Evolutionary conservation across 2,797 vertebrate species (phyloP), one percentile per base, ranked within the genome.

Genomic region (Botia almorhae): DNA sequence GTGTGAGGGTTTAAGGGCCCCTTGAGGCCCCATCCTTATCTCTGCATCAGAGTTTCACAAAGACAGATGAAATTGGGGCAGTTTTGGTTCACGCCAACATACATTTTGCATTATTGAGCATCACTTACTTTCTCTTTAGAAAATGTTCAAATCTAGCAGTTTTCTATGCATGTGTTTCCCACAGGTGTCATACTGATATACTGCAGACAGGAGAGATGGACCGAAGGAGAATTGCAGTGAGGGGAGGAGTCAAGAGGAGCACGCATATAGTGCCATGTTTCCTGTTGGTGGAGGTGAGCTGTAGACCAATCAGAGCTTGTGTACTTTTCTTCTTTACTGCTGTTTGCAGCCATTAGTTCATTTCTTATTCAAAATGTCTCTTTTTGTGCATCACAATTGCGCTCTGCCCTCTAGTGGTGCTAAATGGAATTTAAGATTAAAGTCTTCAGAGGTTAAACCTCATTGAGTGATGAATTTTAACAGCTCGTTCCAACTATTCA

Each of bases 211-310:
- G 63, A 74, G 81, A 23, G n/a, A 80, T 85, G 82, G 82, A 87
- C 29, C 73, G 83, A 69, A 60, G 65, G 79, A 91, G 94, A 91
- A 88, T 88, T 7, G 88, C 87, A 76, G 87, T 81, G 17, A 89
- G 89, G 78, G 85, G 87, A 2, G 91, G 81, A 65, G 87, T 92
- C 81, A 96, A 96, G 88, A 95, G 93, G 84, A 98, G 96, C 84
- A 93, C 91, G 84, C 95, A 96, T 88, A 96, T 98, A 26, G 95
- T 97, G 19, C 96, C 96, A 77, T 97, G 96, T 87, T 97, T 98
- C 83, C 92, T 98, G 76, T 91, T 95, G 0, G 95, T 98, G 83
- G 96, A 98, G 96, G 96, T 97, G 89, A 94, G 94, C 87, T 73
- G 13, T n/a, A 60, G 4, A 55, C 12, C 16, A 29, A 13, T 43